Percentiles rank a stretch among this genome's conserved stretches.
These are phyloP conservation scores for Latrodectus geometricus DNA, from an alignment of 1,140 invertebrate genomes.

Conservation along the genomic window DNA sequence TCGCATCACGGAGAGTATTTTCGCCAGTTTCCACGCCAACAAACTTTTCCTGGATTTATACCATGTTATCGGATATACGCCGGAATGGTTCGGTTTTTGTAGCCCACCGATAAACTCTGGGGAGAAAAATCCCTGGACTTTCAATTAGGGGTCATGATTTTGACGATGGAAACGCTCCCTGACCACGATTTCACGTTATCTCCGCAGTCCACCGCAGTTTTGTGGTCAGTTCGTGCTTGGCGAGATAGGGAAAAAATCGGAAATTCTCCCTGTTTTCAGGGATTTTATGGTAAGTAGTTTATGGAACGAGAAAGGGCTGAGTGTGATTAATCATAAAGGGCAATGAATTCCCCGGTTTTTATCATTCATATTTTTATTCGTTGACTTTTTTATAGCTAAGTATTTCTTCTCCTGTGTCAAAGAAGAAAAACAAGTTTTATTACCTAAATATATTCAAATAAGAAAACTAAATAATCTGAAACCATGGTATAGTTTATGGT, in stretches of 20 bases:
- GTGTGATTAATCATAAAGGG: not conserved
- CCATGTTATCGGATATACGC: slow-evolving; percentile 35
- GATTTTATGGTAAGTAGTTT: not conserved
- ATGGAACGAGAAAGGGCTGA: not conserved
- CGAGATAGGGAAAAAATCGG: slow-evolving; percentile 34
- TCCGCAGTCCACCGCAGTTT: slow-evolving; percentile 1
- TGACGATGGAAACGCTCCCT: slow-evolving; percentile 5
- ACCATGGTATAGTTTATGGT: too few species aligned
- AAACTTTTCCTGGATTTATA: slow-evolving; percentile 39
- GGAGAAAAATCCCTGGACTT: slow-evolving; percentile 30
- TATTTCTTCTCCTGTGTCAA: too few species aligned
- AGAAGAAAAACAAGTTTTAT: too few species aligned
- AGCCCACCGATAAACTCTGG: slow-evolving; percentile 38
- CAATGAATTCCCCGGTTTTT: not conserved
- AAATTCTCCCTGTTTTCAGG: not conserved
- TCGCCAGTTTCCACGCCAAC: slow-evolving; percentile 24
- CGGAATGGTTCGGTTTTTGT: slow-evolving; percentile 34
- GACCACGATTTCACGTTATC: slow-evolving; percentile 21
- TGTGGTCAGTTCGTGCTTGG: slow-evolving; percentile 33
- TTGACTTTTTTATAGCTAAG: too few species aligned
- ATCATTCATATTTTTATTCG: too few species aligned
- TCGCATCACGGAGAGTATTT: slow-evolving; percentile 35
- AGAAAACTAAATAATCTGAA: too few species aligned
- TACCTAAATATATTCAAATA: too few species aligned
- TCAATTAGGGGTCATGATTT: slow-evolving; percentile 47